Base-by-base conservation (phyloP, 2,888 invertebrate species). In the Deroplatys truncata region DNA sequence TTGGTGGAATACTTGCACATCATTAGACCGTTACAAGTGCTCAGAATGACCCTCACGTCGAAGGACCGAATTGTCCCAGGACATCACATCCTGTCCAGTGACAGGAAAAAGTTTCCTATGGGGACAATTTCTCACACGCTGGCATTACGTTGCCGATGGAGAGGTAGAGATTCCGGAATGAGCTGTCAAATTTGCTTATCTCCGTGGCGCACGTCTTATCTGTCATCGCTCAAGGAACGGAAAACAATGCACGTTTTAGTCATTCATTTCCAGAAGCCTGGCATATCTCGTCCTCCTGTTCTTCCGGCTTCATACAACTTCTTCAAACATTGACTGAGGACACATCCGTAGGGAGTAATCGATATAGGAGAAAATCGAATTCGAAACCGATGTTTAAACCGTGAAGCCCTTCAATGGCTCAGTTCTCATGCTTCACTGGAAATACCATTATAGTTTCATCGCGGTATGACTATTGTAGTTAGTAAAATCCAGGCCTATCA, bases 151-250 rank as follows among this genome's bases (percentile, higher is more conserved):
- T 49, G 49, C 56, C 56, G 56, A 72, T 72, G 56, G 56, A 72
- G 56, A 72, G 25, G 56, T 25, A 72, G 56, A 72, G 56, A 72
- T 72, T 72, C 56, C 56, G 56, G 56, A 72, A 72, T 85, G 84
- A 85, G 84, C 25, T 85, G 84, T 85, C 84, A 85, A 85, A 85
- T 85, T 85, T 85, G 20, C 35, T 85, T 85, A 85, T 85, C 84
- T 85, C n/a, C 84, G 25, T 20, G 25, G 5, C 84, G 16, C 84
- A 85, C 84, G 84, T 85, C 31, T n/a, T 35, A 85, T 85, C 84
- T 35, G 28, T 31, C 35, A 85, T 85, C 31, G 35, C 13, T 85
- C 84, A 85, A 72, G 56, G 20, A 72, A 72, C 16, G 20, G 56
- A 72, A 72, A 72, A 72, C 56, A 72, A 72, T 72, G 56, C 56